Evolutionary conservation across 2,888 invertebrate genomes (phyloP), one percentile per base, ranked within the genome.

Genomic region (Eilema sororculum): DNA sequence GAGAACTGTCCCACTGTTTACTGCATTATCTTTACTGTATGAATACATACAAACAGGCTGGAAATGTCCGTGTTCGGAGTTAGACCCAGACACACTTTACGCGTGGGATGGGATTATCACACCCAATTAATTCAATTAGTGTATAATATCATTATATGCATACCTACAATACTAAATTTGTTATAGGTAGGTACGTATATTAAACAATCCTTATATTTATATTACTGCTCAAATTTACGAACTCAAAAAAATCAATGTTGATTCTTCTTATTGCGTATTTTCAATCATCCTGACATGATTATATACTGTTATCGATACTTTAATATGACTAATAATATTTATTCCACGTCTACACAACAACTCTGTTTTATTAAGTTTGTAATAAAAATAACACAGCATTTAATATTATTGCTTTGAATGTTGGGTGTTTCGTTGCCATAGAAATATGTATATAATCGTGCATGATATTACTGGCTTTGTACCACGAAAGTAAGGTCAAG

Each of bases 351-450:
- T n/a, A n/a, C 20, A 52, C 52, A 8, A n/a, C 52, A n/a, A n/a
- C n/a, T 52, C 8, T 52, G n/a, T 52, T 52, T n/a, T 52, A 52
- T n/a, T 52, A 52, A 52, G n/a, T 30, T 62, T 58, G 20, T 62
- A 20, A 58, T 66, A 58, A 41, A 67, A 57, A 66, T 41, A 33
- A 57, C 56, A 41, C 33, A 25, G 25, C 58, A 58, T 56, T 20
- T 24, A 30, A 64, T 37, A 33, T 24, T 33, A 60, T 25, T 41
- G 57, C 28, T 56, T 52, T 63, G 67, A 64, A 59, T 82, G 81
- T 83, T 82, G 74, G 77, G 81, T 63, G 46, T 72, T 73, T 69
- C 70, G 81, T 81, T 81, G 76, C 83, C 83, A 81, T 81, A 73
- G 81, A 75, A 77, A 80, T 77, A 41, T 67, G 52, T n/a, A 52